Base-by-base conservation (phyloP, 2,113 vertebrate species). In the Pseudorasbora parva region DNA sequence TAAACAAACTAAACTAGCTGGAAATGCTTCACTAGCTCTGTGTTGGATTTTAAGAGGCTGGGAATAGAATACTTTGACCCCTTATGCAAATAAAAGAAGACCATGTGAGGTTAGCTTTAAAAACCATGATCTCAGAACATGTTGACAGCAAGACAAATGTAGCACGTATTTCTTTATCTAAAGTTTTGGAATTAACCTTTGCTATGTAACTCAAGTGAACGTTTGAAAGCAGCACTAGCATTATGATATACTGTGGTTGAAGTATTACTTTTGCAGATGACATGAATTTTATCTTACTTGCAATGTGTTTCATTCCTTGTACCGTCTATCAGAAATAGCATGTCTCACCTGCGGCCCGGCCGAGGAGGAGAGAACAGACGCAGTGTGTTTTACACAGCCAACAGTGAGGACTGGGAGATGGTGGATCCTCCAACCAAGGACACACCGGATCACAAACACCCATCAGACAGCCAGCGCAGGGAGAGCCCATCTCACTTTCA, bases 381-480 rank as follows among this genome's bases (percentile, higher is more conserved):
- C 87, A 99, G 97, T 1, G 23, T 98, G 11, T 98, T 99, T 92
- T 98, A 99, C 66, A 96, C 96, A 37, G 23, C 21, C 82, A 94
- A 5, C 8, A 87, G n/a, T 9, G 98, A 99, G n/a, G 97, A 99
- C 30, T 99, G 98, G 98, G 98, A 98, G 86, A 88, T 99, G 78
- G 87, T 99, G 85, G 97, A 99, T 15, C 93, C 95, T 60, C 94
- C 94, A 9, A 88, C 92, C 6, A 98, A 96, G 59, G 97, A 98
- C 81, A 88, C 95, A 86, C 90, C 95, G 62, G 97, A 99, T 71
- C 94, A 94, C 68, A 97, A 95, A 79, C 88, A 86, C 27, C 37
- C 76, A 30, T 0, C 41, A 43, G 85, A 88, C 54, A 43, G 25
- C 27, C 83, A 75, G 8, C 87, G 81, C 12, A 71, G 81, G 5